A percentile compares a stretch with the other conserved stretches of the same genome.
Conservation (phyloP, 2,797 vertebrate species). For the Acropternis orthonyx region DNA sequence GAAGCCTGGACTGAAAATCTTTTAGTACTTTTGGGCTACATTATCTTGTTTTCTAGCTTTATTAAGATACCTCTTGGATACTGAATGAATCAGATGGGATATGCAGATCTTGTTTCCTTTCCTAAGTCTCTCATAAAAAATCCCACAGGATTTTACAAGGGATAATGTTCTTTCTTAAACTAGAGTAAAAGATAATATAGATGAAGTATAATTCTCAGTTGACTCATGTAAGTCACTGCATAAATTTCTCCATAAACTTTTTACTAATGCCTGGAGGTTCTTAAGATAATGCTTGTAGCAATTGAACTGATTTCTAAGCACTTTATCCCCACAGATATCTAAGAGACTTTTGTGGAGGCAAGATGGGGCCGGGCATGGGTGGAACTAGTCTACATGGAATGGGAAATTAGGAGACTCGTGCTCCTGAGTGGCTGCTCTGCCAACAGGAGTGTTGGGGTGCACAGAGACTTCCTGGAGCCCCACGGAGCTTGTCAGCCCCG, state of each 20-base stretch:
- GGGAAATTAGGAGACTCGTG: rapidly evolving
- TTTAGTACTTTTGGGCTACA: neutral
- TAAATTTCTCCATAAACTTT: neutral
- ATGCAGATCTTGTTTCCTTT: neutral
- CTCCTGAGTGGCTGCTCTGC: too few relatives aligned
- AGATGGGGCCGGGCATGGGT: neutral
- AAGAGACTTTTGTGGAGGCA: neutral
- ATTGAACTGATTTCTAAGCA: neutral
- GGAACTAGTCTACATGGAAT: neutral
- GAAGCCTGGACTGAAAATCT: neutral
- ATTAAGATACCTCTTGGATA: neutral
- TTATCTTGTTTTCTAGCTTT: neutral
- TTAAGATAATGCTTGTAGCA: neutral
- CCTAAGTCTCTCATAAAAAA: neutral
- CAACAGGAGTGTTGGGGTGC: rapidly evolving
- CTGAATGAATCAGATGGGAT: neutral
- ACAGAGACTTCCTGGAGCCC: neutral
- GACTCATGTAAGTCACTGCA: neutral
- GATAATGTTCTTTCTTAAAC: neutral
- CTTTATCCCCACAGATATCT: neutral
- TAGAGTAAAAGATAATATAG: neutral
- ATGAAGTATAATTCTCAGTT: neutral
- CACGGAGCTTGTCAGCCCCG: neutral
- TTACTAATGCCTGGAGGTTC: neutral
- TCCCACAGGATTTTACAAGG: neutral